These are phyloP conservation scores for Nymphalis polychloros DNA, from an alignment of 2,888 invertebrate genomes.

Conservation along the genomic window DNA sequence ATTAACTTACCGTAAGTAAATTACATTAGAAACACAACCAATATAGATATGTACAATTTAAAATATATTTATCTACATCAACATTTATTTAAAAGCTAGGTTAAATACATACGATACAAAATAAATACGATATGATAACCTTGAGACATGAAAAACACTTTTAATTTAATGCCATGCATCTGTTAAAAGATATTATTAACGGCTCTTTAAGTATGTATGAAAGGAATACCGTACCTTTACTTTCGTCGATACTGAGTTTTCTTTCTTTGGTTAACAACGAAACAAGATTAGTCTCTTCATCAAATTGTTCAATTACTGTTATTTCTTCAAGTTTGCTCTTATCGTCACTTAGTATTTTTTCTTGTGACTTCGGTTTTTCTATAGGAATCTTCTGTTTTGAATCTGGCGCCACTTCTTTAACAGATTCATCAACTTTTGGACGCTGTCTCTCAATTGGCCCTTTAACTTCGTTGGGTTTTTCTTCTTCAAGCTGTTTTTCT, in stretches of 20 bases:
- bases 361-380: no score
- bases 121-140: conserved; percentile 3
- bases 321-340: conserved; percentile 27
- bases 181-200: conserved; percentile 43
- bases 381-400: no score
- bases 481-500: neutral
- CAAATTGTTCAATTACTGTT: conserved; percentile 33
- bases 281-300: conserved; percentile 43
- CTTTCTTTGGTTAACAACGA: conserved; percentile 48
- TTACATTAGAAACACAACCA: neutral
- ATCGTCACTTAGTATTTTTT: no score
- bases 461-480: conserved; percentile 45
- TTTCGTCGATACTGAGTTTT: conserved; percentile 44
- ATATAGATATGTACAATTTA: conserved; percentile 4
- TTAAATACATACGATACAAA: neutral
- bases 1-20: neutral
- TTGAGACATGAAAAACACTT: neutral
- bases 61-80: conserved; percentile 2
- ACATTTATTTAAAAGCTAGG: neutral
- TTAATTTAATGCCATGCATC: conserved; percentile 63
- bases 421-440: no score
- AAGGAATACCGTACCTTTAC: conserved; percentile 9
- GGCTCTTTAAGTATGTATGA: neutral
- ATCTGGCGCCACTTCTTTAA: no score
- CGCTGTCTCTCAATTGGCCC: no score